These are phyloP conservation scores for Palaemon carinicauda DNA, from an alignment of 1,140 invertebrate genomes.

Conservation along the genomic window DNA sequence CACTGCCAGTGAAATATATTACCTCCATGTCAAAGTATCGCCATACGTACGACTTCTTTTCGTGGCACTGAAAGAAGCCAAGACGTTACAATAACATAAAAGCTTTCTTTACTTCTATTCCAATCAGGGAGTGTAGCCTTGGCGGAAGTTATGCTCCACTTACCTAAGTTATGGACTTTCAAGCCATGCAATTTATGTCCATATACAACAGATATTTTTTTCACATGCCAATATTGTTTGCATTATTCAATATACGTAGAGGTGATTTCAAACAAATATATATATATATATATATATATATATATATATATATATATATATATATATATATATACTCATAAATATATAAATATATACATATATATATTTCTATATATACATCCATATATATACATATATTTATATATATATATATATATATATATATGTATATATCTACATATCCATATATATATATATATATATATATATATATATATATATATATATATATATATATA, in stretches of 20 bases:
- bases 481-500: background rate
- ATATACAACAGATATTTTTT: background rate
- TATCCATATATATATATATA: background rate
- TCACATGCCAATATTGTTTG: too few species aligned
- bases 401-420: background rate
- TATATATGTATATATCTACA: background rate
- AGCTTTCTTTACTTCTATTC: too few species aligned
- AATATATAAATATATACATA: background rate
- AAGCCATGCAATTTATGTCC: background rate
- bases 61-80: too few species aligned
- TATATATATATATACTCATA: background rate
- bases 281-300: background rate
- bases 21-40: too few species aligned
- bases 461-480: slow-evolving; percentile 7
- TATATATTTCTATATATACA: too few species aligned
- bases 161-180: background rate
- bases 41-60: too few species aligned
- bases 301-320: background rate
- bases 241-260: too few species aligned
- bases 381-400: too few species aligned
- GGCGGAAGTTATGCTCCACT: background rate
- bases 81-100: too few species aligned
- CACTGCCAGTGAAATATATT: too few species aligned
- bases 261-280: background rate
- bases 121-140: background rate